Evolutionary conservation across 2,113 vertebrate species (phyloP), one percentile per base, ranked within the genome.

Genomic region (Cebidichthys violaceus): DNA sequence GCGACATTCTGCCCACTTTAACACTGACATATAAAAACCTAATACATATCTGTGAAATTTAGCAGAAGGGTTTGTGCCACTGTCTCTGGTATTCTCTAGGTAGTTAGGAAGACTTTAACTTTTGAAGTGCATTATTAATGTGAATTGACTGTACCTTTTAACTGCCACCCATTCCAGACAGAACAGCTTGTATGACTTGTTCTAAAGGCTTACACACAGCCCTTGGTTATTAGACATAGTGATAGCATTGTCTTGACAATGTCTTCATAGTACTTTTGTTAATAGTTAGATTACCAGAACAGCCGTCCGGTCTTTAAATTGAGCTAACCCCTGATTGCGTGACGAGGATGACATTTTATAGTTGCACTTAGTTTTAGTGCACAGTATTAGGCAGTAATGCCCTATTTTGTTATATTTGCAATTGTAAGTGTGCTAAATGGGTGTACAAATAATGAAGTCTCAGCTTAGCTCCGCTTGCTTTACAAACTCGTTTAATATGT

Each of bases 1-100:
- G 84, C 81, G 89, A 93, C 92, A 90, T 92, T 93, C 92, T 93
- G 87, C 90, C 86, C 81, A 80, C 91, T 87, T 92, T 94, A 84
- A 94, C 94, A 93, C 92, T 92, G 89, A 87, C 90, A 60, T 90
- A 88, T 90, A 92, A 93, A 93, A 91, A 86, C 86, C 85, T 93
- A 87, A 93, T 94, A 92, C 92, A 90, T 91, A 93, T 93, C 91
- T 95, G 93, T 94, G 92, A 95, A 92, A 93, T 94, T 93, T 86
- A 92, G 92, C 93, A 92, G 88, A 93, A 91, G 92, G 91, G 92
- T 93, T 92, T 93, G 92, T 89, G 92, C 93, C 93, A 94, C 93
- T 91, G 89, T 88, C 88, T 91, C 87, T 92, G 84, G 90, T 91
- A 52, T 90, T 91, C 89, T 88, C 89, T 83, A 37, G 75, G 83